These are phyloP conservation scores for Acleris holmiana DNA, from an alignment of 2,888 invertebrate genomes.

Conservation along the genomic window DNA sequence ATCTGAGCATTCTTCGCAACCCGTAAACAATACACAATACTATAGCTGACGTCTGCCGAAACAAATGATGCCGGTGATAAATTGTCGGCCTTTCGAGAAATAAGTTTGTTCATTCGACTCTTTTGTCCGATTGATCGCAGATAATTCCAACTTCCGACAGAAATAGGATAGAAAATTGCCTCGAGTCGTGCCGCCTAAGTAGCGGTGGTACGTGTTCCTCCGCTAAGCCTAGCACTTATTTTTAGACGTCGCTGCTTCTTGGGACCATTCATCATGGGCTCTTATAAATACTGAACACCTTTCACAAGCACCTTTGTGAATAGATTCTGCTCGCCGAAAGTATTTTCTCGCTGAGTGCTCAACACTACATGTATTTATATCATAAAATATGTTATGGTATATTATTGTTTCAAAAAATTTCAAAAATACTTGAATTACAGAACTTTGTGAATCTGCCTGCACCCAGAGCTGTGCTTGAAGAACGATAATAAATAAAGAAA, in stretches of 20 bases:
- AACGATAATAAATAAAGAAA: conserved; percentile 18
- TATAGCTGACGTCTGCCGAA: conserved; percentile 49
- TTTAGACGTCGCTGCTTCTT: conserved; percentile 2
- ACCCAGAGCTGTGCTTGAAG: not conserved
- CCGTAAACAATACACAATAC: conserved; percentile 61
- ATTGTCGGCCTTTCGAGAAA: conserved; percentile 60
- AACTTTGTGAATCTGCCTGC: not conserved
- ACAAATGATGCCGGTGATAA: conserved; percentile 72
- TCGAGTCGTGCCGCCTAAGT: conserved; percentile 43
- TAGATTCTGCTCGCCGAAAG: conserved; percentile 1
- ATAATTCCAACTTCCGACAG: conserved; percentile 68
- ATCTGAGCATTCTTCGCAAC: conserved; percentile 45
- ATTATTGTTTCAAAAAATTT: not conserved
- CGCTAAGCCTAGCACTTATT: conserved; percentile 22
- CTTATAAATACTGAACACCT: conserved; percentile 8
- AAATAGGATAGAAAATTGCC: conserved; percentile 63
- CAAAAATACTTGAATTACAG: conserved; percentile 1
- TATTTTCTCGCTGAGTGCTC: not conserved
- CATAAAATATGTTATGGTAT: not conserved
- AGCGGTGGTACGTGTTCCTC: conserved; percentile 15
- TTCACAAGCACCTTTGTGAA: conserved; percentile 9
- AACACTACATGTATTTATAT: not conserved
- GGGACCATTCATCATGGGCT: conserved; percentile 27
- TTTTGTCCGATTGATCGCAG: conserved; percentile 77
- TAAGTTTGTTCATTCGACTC: conserved; percentile 64